A percentile compares a stretch with the other conserved stretches of the same genome.
These are phyloP conservation scores for Neomicropteryx cornuta DNA, from an alignment of 1,140 invertebrate genomes.

Conservation along the genomic window DNA sequence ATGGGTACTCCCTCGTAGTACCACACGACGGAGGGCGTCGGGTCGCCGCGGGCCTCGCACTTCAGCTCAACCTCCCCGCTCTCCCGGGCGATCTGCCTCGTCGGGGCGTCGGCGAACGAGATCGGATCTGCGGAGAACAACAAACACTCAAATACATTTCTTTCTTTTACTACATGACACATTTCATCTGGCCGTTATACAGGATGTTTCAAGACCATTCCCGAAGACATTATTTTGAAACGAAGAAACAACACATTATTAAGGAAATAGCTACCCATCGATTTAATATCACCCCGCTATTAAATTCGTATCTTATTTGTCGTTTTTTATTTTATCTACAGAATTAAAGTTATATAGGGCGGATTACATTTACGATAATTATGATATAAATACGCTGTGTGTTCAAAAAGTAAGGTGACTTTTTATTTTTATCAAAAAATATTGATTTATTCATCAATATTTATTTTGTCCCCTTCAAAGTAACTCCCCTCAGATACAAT, in stretches of 20 bases:
- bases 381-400: no score
- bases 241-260: neutral
- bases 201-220: neutral
- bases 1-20: conserved; percentile 29
- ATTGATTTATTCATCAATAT: no score
- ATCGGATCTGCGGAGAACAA: conserved; percentile 26
- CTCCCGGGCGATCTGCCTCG: conserved; percentile 33
- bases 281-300: neutral
- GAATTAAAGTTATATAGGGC: no score
- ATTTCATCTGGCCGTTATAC: neutral
- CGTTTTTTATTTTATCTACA: no score
- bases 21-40: conserved; percentile 36
- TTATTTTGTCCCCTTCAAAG: no score
- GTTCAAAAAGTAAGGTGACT: no score
- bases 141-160: neutral
- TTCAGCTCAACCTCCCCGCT: conserved; percentile 29
- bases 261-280: neutral
- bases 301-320: no score
- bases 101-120: conserved; percentile 35
- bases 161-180: neutral
- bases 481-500: no score
- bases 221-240: neutral
- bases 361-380: no score
- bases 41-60: conserved; percentile 40
- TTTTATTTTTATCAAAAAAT: no score